phyloP scores from a whole-genome alignment of 2,888 invertebrate genomes.

The Plagodis dolabraria region DNA sequence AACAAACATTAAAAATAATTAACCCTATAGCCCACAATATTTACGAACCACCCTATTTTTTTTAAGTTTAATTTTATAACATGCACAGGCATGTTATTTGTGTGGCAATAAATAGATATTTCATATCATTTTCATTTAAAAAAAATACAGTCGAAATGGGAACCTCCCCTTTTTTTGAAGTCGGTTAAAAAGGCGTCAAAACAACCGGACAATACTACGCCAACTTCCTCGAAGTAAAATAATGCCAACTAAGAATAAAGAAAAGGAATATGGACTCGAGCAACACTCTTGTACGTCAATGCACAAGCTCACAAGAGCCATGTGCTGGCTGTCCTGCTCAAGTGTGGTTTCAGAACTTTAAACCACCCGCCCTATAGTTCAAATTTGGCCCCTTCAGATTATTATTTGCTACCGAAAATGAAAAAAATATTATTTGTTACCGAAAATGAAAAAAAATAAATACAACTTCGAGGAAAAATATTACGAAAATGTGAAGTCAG shows the following conservation, averaged over 20 bases:
- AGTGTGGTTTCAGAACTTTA: background rate
- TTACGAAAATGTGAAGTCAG: background rate
- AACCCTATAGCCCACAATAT: too few species aligned
- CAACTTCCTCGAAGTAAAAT: constrained; percentile 1
- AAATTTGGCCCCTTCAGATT: background rate
- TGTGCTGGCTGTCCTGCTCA: constrained; percentile 19
- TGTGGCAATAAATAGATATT: too few species aligned
- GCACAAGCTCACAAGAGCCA: constrained; percentile 23
- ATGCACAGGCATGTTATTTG: too few species aligned
- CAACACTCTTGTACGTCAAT: constrained; percentile 17
- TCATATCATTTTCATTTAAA: too few species aligned
- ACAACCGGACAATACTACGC: constrained; percentile 19
- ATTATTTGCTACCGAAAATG: background rate
- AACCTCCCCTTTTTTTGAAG: too few species aligned
- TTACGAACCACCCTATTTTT: too few species aligned
- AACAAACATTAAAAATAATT: too few species aligned
- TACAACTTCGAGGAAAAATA: too few species aligned
- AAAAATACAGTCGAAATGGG: too few species aligned
- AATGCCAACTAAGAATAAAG: constrained; percentile 6
- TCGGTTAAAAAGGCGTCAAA: constrained; percentile 12
- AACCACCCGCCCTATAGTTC: background rate
- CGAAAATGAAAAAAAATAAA: background rate
- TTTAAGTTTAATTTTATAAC: too few species aligned
- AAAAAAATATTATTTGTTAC: background rate
- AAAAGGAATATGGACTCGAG: constrained; percentile 11